Evolutionary conservation across 23 tunicate species (phyloP), one percentile per base, ranked within the genome.

Genomic region (Styela plicata): DNA sequence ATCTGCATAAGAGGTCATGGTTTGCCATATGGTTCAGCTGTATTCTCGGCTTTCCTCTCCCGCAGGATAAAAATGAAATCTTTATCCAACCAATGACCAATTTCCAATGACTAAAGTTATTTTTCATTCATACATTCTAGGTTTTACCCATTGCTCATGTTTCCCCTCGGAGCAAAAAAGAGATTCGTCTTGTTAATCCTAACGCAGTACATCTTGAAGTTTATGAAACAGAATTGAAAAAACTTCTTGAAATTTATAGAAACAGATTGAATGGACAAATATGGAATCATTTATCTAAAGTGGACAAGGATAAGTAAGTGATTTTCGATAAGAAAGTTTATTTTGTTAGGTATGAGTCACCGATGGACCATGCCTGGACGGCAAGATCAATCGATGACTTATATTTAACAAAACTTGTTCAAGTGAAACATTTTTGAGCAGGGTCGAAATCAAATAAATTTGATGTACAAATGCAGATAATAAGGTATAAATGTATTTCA

Each of bases 121-220:
- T 68, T 20, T 52, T 20, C 21, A 30, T 74, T 33, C n/a, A n/a
- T n/a, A n/a, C n/a, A n/a, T 18, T 36, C 23, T 68, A 93, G 98
- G 87, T 93, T 3, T 84, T 93, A 2, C 98, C 98, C 0, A 85
- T 93, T n/a, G 98, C 93, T 69, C 93, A 88, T 75, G 93, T 93
- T 34, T 93, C 98, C 22, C 89, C 93, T 10, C 84, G 87, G 33
- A 80, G 83, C 65, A 79, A 73, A 31, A 82, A 74, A 1, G 83
- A 79, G 22, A 73, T 93, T 70, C 81, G 93, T 63, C 67, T 93
- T 64, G 92, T 93, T 34, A 93, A 93, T 76, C 98, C 98, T 2
- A 83, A 88, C 17, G 98, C 93, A 18, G 98, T 85, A 33, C 89
- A 93, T 78, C 82, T 93, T n/a, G 86, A 83, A 61, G 85, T 73